Evolutionary conservation across 2,113 vertebrate genomes (phyloP), one percentile per base, ranked within the genome.

Genomic region (Pygathrix nemaeus): DNA sequence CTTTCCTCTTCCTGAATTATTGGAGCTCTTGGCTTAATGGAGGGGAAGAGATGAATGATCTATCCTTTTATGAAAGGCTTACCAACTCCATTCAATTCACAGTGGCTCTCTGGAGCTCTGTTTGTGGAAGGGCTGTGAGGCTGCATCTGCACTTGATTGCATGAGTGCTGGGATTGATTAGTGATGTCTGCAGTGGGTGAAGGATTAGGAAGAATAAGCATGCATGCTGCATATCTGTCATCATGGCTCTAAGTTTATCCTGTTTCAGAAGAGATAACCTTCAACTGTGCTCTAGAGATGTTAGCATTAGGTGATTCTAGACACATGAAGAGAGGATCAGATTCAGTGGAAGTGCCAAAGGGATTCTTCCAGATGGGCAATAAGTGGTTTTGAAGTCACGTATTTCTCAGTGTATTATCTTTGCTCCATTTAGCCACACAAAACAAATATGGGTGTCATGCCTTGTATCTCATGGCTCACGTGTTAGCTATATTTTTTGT

Each of bases 121-220:
- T 27, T 79, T 83, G 2, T 14, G 52, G 82, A 88, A 82, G 66
- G 61, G 12, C 38, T 27, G 1, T 55, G 45, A 79, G 20, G 30
- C 32, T 70, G 0, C 84, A 1, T 85, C 35, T 78, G 55, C 8
- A 30, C 45, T 52, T 48, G 40, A 50, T 20, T 50, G 61, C 43
- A 85, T 66, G 14, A 79, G 38, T 87, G 13, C 57, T 78, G 81
- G 59, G 40, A 90, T 96, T 84, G 95, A 88, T 92, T 97, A 97
- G 72, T 75, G 88, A 92, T 97, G 95, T 88, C 95, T 97, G 81
- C 76, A n/a, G 8, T 50, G 30, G 73, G 14, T 38, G 1, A 45
- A 70, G 20, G 55, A 66, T 23, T 17, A 17, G 55, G 7, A 66
- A 61, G 48, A n/a, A 12, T 7, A 38, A 61, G 2, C 1, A 0